Base-by-base conservation (phyloP, 2,888 invertebrate species). In the Himalopsyche anomala region DNA sequence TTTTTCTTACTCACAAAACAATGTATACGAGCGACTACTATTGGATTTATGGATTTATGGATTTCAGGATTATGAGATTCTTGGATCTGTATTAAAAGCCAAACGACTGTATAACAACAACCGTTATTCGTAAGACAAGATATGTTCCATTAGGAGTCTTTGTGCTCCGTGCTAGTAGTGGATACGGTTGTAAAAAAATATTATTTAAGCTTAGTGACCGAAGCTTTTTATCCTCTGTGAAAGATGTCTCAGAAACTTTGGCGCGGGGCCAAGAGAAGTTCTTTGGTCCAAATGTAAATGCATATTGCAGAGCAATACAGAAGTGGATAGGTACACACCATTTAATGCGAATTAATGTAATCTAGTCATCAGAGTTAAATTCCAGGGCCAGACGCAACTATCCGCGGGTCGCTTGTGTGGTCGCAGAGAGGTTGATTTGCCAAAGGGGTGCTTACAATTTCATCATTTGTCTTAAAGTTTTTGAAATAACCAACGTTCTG, bases 261-360 rank as follows among this genome's bases (percentile, higher is more conserved):
- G 74, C 74, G 3, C 28, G 4, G 4, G 74, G 74, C 74, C 74
- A 74, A 74, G 74, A 38, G 12, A 74, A 74, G 28, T 74, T 74
- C 74, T 74, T 74, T 74, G 74, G 74, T 38, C 74, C 36, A 74
- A 74, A 74, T 74, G 74, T 74, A 74, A 74, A 74, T 74, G 74
- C 74, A 74, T 74, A 74, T 74, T 74, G 74, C 74, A 36, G 38
- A n/a, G 74, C 36, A 38, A 36, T 74, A 36, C 36, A 74, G 28
- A 74, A 74, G 38, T 74, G 15, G 38, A 74, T 74, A 74, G 74
- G 74, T 74, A 74, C 74, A 74, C 28, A 12, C 74, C 74, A 74
- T 74, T 74, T 74, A 74, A 74, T 74, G 74, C 74, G 74, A 74
- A 74, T 74, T 74, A 74, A 74, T 74, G 74, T 74, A 38, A 74